A percentile compares a stretch with the other conserved stretches of the same genome.
phyloP scores from a whole-genome alignment of 2,888 invertebrate species.

The Mimumesa dahlbomi region DNA sequence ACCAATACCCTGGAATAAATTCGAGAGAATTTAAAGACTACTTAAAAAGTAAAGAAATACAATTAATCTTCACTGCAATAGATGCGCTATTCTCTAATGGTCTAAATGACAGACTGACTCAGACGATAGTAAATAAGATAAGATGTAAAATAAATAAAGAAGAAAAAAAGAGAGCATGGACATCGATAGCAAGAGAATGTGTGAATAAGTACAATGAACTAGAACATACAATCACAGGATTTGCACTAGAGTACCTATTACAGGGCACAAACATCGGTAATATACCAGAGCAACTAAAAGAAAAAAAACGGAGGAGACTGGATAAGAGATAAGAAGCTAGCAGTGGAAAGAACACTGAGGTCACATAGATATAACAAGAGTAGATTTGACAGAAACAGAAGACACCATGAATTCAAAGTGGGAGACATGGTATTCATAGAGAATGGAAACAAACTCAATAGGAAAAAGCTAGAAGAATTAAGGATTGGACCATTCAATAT shows the following conservation, averaged over 20 bases:
- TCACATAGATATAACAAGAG: constrained; percentile 14
- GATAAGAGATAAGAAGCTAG: constrained; percentile 6
- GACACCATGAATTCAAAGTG: no score
- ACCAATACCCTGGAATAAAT: constrained; percentile 19
- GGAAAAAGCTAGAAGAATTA: constrained; percentile 68
- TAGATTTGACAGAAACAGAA: constrained; percentile 37
- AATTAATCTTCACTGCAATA: constrained; percentile 15
- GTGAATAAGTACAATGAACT: constrained; percentile 21
- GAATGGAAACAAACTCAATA: no score
- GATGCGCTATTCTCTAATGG: no score
- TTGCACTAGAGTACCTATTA: constrained; percentile 8
- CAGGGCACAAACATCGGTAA: constrained; percentile 1
- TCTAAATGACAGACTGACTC: no score
- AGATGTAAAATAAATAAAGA: no score
- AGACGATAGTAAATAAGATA: no score
- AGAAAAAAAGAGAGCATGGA: constrained; percentile 6
- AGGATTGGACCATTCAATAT: no score
- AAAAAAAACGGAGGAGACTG: constrained; percentile 4
- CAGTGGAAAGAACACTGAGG: no score
- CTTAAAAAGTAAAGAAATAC: background rate
- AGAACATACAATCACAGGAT: no score
- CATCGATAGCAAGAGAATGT: constrained; percentile 26
- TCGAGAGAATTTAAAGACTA: constrained; percentile 20
- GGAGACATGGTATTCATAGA: no score
- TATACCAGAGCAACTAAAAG: constrained; percentile 14